Conservation (phyloP, 2,113 vertebrate genomes). For the Ailurus styani region DNA sequence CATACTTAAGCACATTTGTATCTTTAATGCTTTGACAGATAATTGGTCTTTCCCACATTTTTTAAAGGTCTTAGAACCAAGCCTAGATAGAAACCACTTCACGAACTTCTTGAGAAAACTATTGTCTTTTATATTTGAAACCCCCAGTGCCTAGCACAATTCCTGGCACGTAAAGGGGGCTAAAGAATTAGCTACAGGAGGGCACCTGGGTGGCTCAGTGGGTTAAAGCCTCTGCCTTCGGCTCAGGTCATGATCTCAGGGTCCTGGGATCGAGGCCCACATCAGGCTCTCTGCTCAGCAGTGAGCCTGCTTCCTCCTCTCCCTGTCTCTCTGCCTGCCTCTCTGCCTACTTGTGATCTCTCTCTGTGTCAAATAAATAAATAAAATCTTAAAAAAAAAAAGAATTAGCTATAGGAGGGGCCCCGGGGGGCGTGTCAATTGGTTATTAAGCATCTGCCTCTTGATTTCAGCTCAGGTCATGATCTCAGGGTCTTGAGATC, state of each 20-base stretch:
- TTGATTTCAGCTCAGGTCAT: neutral
- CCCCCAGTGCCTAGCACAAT: neutral
- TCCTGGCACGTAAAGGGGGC: neutral
- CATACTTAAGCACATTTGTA: neutral
- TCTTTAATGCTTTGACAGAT: neutral
- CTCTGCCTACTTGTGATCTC: too few relatives aligned
- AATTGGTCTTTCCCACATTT: neutral
- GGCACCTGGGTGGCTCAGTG: neutral
- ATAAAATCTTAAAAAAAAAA: too few relatives aligned
- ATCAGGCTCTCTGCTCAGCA: neutral
- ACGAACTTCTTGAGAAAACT: neutral
- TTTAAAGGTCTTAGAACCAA: neutral
- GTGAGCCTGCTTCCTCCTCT: neutral
- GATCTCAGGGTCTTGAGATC: neutral
- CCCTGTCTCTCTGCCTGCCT: too few relatives aligned
- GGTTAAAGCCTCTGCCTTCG: neutral
- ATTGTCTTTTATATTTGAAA: neutral
- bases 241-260: neutral
- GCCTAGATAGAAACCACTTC: neutral
- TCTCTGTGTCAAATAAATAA: too few relatives aligned
- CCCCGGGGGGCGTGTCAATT: neutral
- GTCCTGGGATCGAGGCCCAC: neutral
- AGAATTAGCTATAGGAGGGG: neutral
- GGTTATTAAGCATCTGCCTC: neutral
- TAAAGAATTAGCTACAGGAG: neutral